Evolutionary conservation across 2,888 invertebrate genomes (phyloP).

Genomic region (Germaria angustata): DNA sequence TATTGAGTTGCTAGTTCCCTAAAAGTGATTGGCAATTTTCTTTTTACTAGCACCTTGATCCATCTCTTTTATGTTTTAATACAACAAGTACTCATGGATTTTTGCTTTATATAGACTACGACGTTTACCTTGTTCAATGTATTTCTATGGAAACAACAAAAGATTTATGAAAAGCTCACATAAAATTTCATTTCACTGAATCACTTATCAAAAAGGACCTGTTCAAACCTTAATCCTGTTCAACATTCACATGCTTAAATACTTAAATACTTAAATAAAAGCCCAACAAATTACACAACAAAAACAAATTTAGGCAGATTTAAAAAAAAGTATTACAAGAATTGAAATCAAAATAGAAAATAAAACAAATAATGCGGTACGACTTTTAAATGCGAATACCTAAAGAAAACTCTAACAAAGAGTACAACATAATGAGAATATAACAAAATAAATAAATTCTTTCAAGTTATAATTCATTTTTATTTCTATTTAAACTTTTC

Average conservation of each 20-base stretch:
- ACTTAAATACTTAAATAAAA: not conserved
- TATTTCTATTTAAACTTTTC: not conserved
- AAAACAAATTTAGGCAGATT: not conserved
- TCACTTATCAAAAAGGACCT: not conserved
- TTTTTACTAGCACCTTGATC: too few species aligned
- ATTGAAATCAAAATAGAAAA: not conserved
- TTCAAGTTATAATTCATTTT: not conserved
- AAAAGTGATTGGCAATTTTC: too few species aligned
- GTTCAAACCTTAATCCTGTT: not conserved
- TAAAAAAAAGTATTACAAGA: not conserved
- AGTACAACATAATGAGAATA: too few species aligned
- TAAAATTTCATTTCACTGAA: not conserved
- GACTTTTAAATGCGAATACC: slow-evolving; percentile 15
- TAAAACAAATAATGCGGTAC: not conserved
- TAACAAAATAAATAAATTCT: too few species aligned
- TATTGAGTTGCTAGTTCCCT: too few species aligned
- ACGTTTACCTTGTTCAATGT: not conserved
- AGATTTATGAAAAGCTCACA: not conserved
- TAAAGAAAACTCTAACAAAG: slow-evolving; percentile 8
- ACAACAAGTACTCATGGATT: not conserved
- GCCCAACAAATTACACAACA: not conserved
- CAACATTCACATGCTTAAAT: not conserved
- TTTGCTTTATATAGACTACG: not conserved
- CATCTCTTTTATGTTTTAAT: not conserved
- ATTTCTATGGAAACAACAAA: not conserved